Evolutionary conservation across 2,113 vertebrate genomes (phyloP), one percentile per base, ranked within the genome.

Genomic region (Forbesichthys agassizii): DNA sequence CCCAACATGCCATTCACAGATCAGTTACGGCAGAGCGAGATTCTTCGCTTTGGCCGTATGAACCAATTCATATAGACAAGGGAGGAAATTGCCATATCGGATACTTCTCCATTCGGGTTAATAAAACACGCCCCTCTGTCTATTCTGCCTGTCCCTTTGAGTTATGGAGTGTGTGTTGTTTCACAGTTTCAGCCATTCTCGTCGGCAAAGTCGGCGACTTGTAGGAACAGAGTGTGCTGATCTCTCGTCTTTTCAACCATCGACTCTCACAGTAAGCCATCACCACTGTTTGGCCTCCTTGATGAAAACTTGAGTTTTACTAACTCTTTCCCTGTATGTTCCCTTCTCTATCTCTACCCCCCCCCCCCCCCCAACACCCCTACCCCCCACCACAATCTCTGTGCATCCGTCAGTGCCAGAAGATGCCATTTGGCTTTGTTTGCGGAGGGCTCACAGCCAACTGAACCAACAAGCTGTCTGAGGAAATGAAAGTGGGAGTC

Each of bases 401-500:
- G 48, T 16, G 77, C 74, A 74, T 72, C 74, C 71, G 83, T 68
- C 73, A 27, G 68, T 82, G 91, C 88, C 86, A 88, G 72, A 68
- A 88, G 81, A 82, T 85, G 85, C 92, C 90, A 92, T 91, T 91
- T 93, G 92, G 89, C 83, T 87, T 83, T 93, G 87, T 91, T 93
- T 92, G 88, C 85, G 11, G 85, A 90, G 78, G 76, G 86, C 89
- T 82, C 83, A 81, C 63, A 86, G 87, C 87, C 91, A 91, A 90
- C 91, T 92, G 90, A 92, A 91, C 86, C 89, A 93, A 92, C 90
- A 93, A 88, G 84, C 88, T 68, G 82, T 84, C 86, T 91, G 90
- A 92, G 92, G 90, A 90, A 90, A 91, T 84, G 83, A 82, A 88
- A 88, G 91, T 83, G 71, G 77, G 79, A 80, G 71, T 83, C 80